Percentiles rank a stretch among this genome's conserved stretches.
Conservation (phyloP, 2,113 vertebrate species). For the Struthio camelus region DNA sequence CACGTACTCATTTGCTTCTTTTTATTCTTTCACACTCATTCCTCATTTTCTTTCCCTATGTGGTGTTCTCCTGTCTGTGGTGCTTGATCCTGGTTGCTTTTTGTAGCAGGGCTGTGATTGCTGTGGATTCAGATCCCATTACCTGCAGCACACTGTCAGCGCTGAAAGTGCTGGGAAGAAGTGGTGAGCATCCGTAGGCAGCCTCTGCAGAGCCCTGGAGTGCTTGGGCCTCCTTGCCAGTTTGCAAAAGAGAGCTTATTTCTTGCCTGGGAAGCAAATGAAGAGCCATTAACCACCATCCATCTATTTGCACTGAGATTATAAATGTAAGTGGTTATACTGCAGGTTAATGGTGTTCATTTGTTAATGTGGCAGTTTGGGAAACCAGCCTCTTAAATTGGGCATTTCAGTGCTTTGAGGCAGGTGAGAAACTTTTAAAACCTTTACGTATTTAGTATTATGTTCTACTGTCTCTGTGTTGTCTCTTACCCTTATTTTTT, state of each 20-base stretch:
- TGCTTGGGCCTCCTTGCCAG: neutral
- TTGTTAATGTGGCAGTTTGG: neutral
- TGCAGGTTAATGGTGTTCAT: neutral
- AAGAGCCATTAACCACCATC: neutral
- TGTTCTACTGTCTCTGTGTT: neutral
- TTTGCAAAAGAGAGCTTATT: neutral
- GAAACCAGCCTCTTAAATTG: neutral
- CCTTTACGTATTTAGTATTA: neutral
- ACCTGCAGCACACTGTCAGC: neutral
- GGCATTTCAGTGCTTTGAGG: neutral
- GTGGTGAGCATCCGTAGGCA: neutral
- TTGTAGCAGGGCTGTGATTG: neutral
- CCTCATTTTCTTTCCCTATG: neutral
- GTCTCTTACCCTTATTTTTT: neutral
- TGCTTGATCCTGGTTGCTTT: neutral
- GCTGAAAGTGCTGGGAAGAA: neutral
- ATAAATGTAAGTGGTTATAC: neutral
- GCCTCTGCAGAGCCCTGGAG: accelerated
- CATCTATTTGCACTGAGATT: neutral
- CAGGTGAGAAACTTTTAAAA: neutral
- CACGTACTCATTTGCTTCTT: neutral
- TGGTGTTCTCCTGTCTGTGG: neutral
- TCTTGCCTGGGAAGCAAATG: neutral
- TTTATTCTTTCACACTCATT: accelerated
- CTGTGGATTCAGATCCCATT: neutral